A percentile compares a stretch with the other conserved stretches of the same genome.
Conservation (phyloP, 2,888 invertebrate species). For the Homarus gammarus region DNA sequence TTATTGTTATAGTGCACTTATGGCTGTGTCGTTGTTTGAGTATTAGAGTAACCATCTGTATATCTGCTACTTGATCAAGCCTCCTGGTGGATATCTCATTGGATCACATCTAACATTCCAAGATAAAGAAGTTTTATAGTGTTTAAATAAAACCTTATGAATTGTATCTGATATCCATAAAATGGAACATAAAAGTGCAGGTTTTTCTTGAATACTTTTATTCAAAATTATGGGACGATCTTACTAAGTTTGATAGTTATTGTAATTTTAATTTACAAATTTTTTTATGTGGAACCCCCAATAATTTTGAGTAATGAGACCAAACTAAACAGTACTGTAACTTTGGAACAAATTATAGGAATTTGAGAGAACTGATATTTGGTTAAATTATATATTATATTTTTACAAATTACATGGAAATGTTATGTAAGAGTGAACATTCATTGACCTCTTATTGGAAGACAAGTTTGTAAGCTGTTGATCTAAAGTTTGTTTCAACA, state of each 20-base stretch:
- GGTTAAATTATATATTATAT: neutral
- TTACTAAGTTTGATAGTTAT: neutral
- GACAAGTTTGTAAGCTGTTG: neutral
- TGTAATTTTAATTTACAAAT: neutral
- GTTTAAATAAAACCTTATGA: neutral
- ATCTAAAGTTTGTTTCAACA: too few species aligned
- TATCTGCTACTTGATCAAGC: neutral
- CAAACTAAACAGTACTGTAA: neutral
- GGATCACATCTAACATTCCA: neutral
- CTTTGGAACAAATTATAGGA: neutral
- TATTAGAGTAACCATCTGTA: neutral
- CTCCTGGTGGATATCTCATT: neutral
- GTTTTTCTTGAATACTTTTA: neutral
- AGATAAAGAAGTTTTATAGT: neutral
- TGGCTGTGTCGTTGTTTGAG: neutral
- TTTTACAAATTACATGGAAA: conserved; percentile 1
- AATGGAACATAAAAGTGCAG: neutral
- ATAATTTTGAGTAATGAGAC: neutral
- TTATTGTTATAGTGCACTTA: neutral
- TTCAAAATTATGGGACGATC: neutral
- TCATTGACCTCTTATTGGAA: neutral
- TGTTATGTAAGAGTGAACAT: neutral
- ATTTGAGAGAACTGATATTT: neutral
- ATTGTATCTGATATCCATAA: neutral
- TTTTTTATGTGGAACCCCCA: neutral